Evolutionary conservation across 2,888 invertebrate species (phyloP).

Genomic region (Limenitis camilla): DNA sequence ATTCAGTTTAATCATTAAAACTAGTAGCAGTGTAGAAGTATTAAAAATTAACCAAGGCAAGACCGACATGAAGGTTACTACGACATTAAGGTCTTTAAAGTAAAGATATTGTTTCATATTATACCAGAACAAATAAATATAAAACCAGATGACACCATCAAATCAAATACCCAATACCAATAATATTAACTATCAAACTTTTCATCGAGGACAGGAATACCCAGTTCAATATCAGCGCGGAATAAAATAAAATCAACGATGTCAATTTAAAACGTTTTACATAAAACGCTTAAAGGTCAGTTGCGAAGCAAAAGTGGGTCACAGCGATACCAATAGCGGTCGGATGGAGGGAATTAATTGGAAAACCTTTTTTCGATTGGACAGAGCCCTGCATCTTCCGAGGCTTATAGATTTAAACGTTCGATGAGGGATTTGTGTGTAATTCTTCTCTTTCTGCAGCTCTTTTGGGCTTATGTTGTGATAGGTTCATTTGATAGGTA

Average conservation of each 20-base stretch:
- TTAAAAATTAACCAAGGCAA: too few relatives aligned
- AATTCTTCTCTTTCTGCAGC: not conserved
- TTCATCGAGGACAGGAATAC: too few relatives aligned
- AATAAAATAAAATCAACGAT: slow-evolving; percentile 13
- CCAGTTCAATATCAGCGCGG: not conserved
- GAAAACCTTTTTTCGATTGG: slow-evolving; percentile 16
- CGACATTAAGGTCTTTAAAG: too few relatives aligned
- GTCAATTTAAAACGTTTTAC: slow-evolving; percentile 14
- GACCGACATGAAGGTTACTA: too few relatives aligned
- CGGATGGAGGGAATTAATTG: slow-evolving; percentile 18
- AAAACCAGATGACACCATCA: too few relatives aligned
- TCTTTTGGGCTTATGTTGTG: not conserved
- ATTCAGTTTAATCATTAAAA: too few relatives aligned
- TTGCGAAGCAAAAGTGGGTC: slow-evolving; percentile 24
- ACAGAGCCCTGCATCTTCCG: not conserved
- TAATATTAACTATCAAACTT: not conserved
- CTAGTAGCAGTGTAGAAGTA: too few relatives aligned
- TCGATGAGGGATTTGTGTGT: not conserved
- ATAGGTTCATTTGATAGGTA: not conserved
- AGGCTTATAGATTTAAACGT: not conserved
- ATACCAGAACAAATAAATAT: too few relatives aligned
- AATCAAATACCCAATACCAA: not conserved
- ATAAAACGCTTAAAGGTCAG: slow-evolving; percentile 25
- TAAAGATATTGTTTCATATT: too few relatives aligned
- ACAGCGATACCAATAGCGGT: slow-evolving; percentile 25